These are phyloP conservation scores for Chymomyza amoena DNA, from an alignment of 2,888 invertebrate species.

Conservation along the genomic window DNA sequence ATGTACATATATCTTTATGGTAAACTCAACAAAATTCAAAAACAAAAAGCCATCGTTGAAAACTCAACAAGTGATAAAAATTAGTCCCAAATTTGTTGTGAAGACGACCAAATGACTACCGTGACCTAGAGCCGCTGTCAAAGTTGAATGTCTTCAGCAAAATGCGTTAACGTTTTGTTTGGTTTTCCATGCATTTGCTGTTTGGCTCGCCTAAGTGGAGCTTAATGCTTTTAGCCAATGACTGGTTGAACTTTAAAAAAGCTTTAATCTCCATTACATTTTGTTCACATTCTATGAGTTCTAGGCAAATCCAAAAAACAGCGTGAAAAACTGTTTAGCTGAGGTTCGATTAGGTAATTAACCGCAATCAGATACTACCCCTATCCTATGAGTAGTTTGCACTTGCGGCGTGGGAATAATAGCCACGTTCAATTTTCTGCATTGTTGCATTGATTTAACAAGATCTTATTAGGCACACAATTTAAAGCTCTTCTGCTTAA, in stretches of 20 bases:
- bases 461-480: neutral
- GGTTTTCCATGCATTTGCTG: slow-evolving; percentile 26
- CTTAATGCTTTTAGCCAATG: slow-evolving; percentile 28
- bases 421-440: too few species aligned
- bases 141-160: slow-evolving; percentile 66
- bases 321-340: slow-evolving; percentile 51
- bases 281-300: neutral
- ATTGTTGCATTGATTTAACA: neutral
- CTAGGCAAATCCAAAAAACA: slow-evolving; percentile 17
- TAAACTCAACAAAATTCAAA: neutral
- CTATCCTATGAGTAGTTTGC: slow-evolving; percentile 19
- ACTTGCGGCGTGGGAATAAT: slow-evolving; percentile 4
- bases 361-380: slow-evolving; percentile 34
- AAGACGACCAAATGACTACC: slow-evolving; percentile 18
- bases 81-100: neutral
- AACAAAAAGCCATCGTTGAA: neutral
- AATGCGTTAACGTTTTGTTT: slow-evolving; percentile 45
- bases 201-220: slow-evolving; percentile 22
- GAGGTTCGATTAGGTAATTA: slow-evolving; percentile 55
- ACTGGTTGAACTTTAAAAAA: slow-evolving; percentile 55
- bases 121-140: slow-evolving; percentile 68
- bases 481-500: neutral
- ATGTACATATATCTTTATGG: neutral
- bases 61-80: neutral
- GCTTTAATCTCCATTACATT: slow-evolving; percentile 23